phyloP scores from a whole-genome alignment of 2,888 invertebrate genomes.

The Tachina grossa region DNA sequence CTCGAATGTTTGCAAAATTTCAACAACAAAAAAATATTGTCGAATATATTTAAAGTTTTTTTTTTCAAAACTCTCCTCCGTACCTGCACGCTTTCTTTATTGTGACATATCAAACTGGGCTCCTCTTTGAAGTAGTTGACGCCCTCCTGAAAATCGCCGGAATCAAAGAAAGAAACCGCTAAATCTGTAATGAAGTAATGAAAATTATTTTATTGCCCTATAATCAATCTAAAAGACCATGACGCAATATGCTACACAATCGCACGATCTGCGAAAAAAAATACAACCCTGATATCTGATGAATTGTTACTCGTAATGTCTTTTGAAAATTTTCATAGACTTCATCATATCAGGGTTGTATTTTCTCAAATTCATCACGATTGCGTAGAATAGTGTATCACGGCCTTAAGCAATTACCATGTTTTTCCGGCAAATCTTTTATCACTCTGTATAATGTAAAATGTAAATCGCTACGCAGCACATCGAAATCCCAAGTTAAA shows the following conservation, averaged over 20 bases:
- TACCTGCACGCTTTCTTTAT: constrained; percentile 97
- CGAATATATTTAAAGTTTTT: too few species aligned
- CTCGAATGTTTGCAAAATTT: too few species aligned
- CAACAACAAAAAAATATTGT: too few species aligned
- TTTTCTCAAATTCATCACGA: too few species aligned
- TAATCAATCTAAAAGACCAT: too few species aligned
- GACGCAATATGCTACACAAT: too few species aligned
- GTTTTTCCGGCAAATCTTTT: constrained; percentile 78
- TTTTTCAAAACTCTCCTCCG: constrained; percentile 64
- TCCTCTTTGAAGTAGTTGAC: constrained; percentile 91
- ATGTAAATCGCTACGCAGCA: constrained; percentile 93
- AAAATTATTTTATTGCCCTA: not conserved
- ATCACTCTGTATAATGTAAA: constrained; percentile 87
- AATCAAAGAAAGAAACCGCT: constrained; percentile 85
- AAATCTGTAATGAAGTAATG: constrained; percentile 77
- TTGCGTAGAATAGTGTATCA: too few species aligned
- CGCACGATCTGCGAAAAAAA: too few species aligned
- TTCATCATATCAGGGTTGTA: too few species aligned
- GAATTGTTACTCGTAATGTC: too few species aligned
- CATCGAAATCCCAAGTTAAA: constrained; percentile 98
- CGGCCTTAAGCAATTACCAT: constrained; percentile 74
- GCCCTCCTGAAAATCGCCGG: constrained; percentile 88
- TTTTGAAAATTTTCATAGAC: too few species aligned
- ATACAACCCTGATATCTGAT: too few species aligned
- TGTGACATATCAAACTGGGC: constrained; percentile 91